Percentiles rank a stretch among this genome's conserved stretches.
Conservation (phyloP, 2,113 vertebrate species). For the Furnarius figulus region DNA sequence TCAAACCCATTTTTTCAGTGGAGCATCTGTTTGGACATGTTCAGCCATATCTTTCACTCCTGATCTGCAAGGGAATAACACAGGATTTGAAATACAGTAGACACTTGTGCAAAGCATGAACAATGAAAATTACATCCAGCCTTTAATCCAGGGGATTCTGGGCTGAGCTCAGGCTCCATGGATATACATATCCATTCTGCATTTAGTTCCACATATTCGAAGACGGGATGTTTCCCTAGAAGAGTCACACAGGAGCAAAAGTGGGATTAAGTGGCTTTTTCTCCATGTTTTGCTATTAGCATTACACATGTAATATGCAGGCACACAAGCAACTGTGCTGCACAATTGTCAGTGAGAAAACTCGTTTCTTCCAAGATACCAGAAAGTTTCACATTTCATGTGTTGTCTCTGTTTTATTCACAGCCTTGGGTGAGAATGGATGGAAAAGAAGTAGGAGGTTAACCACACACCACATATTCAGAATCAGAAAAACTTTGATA, state of each 20-base stretch:
- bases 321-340: slow-evolving; percentile 20
- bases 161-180: slow-evolving; percentile 1
- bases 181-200: slow-evolving; percentile 21
- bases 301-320: slow-evolving; percentile 9
- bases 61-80: slow-evolving; percentile 8
- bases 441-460: neutral
- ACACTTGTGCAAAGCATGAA: slow-evolving; percentile 40
- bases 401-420: neutral
- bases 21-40: slow-evolving; percentile 35
- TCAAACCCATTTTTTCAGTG: neutral
- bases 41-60: neutral
- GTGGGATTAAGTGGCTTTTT: slow-evolving; percentile 43
- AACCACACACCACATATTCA: neutral
- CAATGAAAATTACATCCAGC: slow-evolving; percentile 46
- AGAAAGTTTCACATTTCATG: neutral
- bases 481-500: neutral
- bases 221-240: neutral
- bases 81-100: slow-evolving; percentile 50
- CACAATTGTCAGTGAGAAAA: neutral
- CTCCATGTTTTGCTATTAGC: slow-evolving; percentile 20
- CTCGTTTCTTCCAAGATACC: neutral
- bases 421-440: neutral
- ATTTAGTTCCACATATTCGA: slow-evolving; percentile 33
- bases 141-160: slow-evolving; percentile 47
- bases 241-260: slow-evolving; percentile 20